These are phyloP conservation scores for Thera britannica DNA, from an alignment of 2,888 invertebrate species.

Conservation along the genomic window DNA sequence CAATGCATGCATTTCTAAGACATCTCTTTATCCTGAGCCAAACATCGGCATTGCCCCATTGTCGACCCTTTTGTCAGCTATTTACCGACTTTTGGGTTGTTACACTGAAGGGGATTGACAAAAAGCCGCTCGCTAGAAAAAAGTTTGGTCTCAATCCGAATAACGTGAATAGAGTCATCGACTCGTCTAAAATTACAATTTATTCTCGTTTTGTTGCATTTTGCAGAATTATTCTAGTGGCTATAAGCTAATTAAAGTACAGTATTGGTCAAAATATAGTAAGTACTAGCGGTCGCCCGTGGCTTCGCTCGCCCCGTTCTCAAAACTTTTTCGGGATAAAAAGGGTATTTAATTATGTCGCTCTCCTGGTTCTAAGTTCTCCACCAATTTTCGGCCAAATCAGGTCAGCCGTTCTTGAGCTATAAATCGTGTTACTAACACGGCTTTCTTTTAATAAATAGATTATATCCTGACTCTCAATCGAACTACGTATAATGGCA, in stretches of 20 bases:
- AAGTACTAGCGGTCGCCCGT: no score
- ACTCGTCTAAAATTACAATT: conserved; percentile 56
- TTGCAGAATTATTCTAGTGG: conserved; percentile 42
- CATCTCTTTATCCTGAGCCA: conserved; percentile 76
- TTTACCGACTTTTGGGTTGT: conserved; percentile 83
- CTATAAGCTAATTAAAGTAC: conserved; percentile 47
- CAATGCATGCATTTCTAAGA: conserved; percentile 73
- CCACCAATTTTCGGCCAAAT: no score
- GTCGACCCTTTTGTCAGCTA: conserved; percentile 75
- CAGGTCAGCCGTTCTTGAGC: no score
- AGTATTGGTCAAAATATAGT: conserved; percentile 12
- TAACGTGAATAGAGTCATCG: conserved; percentile 61
- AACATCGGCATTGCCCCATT: conserved; percentile 81
- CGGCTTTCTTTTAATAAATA: no score
- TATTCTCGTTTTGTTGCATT: conserved; percentile 51
- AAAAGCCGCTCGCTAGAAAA: conserved; percentile 60
- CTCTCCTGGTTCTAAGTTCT: no score
- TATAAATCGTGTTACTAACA: no score
- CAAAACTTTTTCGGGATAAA: no score
- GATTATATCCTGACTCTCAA: no score
- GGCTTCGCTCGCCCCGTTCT: no score
- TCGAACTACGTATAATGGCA: no score
- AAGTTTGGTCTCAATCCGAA: conserved; percentile 61
- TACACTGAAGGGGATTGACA: conserved; percentile 67
- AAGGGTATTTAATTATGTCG: no score